Conservation (phyloP, 2,797 vertebrate genomes). For the Siniperca undulata region DNA sequence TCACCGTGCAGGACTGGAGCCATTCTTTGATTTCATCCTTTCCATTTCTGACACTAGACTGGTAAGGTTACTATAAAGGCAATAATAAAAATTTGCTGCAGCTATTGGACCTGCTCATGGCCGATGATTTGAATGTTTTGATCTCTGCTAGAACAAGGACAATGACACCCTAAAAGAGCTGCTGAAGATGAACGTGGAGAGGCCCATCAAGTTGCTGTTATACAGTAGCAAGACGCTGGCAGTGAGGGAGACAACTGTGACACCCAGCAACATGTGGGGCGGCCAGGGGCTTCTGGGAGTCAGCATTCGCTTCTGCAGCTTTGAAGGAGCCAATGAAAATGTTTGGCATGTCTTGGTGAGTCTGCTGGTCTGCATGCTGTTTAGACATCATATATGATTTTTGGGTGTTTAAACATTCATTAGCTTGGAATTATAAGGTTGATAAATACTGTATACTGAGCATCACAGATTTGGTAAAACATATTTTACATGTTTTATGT, state of each 20-base stretch:
- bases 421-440: not conserved
- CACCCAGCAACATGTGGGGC: slow-evolving; percentile 96
- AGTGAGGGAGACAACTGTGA: slow-evolving; percentile 92
- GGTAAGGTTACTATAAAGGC: slow-evolving; percentile 82
- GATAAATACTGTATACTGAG: not conserved
- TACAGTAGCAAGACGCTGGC: slow-evolving; percentile 96
- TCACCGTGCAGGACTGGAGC: slow-evolving; percentile 93
- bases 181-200: slow-evolving; percentile 95
- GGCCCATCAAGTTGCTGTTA: slow-evolving; percentile 93
- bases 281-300: slow-evolving; percentile 96
- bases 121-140: not conserved
- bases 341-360: slow-evolving; percentile 98
- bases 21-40: slow-evolving; percentile 99
- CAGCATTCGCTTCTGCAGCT: slow-evolving; percentile 98
- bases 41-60: slow-evolving; percentile 94
- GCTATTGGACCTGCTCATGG: not conserved
- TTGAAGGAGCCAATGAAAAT: slow-evolving; percentile 95
- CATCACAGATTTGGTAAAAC: not conserved
- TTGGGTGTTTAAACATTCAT: not conserved
- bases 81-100: not conserved
- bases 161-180: slow-evolving; percentile 96
- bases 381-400: not conserved
- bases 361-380: not conserved
- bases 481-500: not conserved
- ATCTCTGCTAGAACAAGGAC: slow-evolving; percentile 92